Base-by-base conservation (phyloP, 2,888 invertebrate species). In the Metellina segmentata region DNA sequence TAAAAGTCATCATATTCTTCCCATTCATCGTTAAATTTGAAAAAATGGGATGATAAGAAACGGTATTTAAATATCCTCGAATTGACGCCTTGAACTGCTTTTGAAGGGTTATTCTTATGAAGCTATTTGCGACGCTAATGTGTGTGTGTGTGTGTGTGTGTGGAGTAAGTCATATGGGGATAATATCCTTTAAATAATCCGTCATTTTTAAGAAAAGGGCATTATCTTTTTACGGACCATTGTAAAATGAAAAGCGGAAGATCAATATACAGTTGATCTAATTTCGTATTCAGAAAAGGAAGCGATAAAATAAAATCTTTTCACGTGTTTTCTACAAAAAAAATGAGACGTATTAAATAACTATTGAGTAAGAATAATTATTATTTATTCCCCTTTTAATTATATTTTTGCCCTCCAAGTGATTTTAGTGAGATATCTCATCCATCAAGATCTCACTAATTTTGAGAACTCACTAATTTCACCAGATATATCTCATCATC, bases 1-100 rank as follows among this genome's bases (percentile, higher is more conserved):
- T 83, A 83, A 75, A 85, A 85, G 34, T 74, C 75, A 7, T 82
- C 49, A 75, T 85, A 75, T 61, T 85, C 53, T 85, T 85, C 49
- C 74, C 52, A 82, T 71, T 82, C 82, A 82, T 82, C 72, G 72
- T 53, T 85, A 85, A 83, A 51, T 82, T 19, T 20, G 34, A 49
- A 20, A 61, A 75, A 85, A 72, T 71, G 61, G 13, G 13, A 61
- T 61, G 61, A 61, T 61, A 61, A 61, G 61, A 61, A 61, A 61
- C 61, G 61, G 61, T 61, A 61, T 61, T 61, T 61, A 61, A 61
- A 61, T 61, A 61, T 61, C 61, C 61, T 11, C 1, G 34, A 34
- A 2, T 6, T 61, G 61, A 61, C 61, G 61, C 61, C 61, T 11
- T 16, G 13, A 16, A 61, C 61, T 61, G 11, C 16, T 9, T 61